Evolutionary conservation across 2,888 invertebrate genomes (phyloP), one percentile per base, ranked within the genome.

Genomic region (Trachelus stipa): DNA sequence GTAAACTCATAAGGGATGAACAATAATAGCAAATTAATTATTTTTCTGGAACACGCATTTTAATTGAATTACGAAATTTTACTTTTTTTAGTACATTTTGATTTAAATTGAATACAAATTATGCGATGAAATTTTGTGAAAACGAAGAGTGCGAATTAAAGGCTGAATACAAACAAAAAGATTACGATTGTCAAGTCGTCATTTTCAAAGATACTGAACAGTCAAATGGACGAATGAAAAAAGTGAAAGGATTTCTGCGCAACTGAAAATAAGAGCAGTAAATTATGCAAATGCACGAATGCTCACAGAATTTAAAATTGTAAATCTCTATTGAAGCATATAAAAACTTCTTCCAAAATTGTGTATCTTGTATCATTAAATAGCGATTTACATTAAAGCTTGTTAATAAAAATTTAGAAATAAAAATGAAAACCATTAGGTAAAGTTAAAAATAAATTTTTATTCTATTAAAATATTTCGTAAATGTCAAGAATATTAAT

Each of bases 221-320:
- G 56, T 56, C 56, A 56, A 56, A 23, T 9, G 23, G 23, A 56
- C 23, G 56, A 56, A 4, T 71, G 71, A 71, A 71, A 71, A 71
- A 71, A 71, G 71, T 71, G 71, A 71, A 71, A 71, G 71, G 31
- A 71, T 71, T 31, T 71, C 6, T 71, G 33, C 71, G 30, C 33
- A 71, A 33, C 71, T 33, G 71, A 71, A 71, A 71, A 71, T 71
- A 71, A 31, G 71, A 71, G 71, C 71, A 71, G 4, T n/a, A 33
- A 31, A 71, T 71, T 71, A 71, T 71, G 71, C 71, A 30, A 71
- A 71, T 71, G 4, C 12, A 31, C 1, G 56, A 56, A 56, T 56
- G 56, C 9, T 23, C 2, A 23, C 56, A 56, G 56, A 56, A 56
- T 56, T 56, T 23, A 56, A 56, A 56, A 56, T 56, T 56, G 56